Base-by-base conservation (phyloP, 2,888 invertebrate species). In the Drosophila buzzatii region DNA sequence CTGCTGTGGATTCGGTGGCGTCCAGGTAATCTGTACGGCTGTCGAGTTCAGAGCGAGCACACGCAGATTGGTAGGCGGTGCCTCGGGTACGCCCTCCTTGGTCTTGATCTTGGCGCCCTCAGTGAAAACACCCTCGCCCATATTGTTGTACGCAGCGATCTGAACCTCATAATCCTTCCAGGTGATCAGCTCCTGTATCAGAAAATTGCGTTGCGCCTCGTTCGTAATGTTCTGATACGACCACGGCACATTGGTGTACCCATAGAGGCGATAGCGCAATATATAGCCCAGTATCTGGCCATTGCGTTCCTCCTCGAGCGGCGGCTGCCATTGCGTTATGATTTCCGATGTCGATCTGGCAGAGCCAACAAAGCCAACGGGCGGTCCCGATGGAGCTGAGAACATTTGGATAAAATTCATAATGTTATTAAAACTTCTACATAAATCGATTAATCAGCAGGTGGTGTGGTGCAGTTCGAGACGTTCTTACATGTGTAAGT, bases 81-180 rank as follows among this genome's bases (percentile, higher is more conserved):
- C 97, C 93, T 98, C 98, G 0, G 99, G 99, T 1, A 97, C 96
- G 79, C 99, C 99, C 94, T 99, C 99, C 92, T 97, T 96, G 3
- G 99, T 99, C 93, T 98, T 97, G 52, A 99, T 98, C 91, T 96
- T 97, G 51, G 98, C 96, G 65, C 97, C 97, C 12, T 97, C 97
- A 18, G 98, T 98, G 92, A 96, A 99, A 0, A 97, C 96, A 0
- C 99, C 99, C 4, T 98, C 96, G 0, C 99, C 99, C 94, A 98
- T 98, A 83, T 98, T 97, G 92, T 99, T 99, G 92, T 97, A 99
- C 0, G 99, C 98, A 0, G 99, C 98, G 69, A 99, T 98, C 94
- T 98, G 98, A 0, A 99, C 96, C 61, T 98, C 96, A 91, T 99
- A 99, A 93, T 98, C 98, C 92, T 99, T 98, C 98, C 99, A 99